Evolutionary conservation across 2,113 vertebrate species (phyloP), one percentile per base, ranked within the genome.

Genomic region (Oncorhynchus masou): DNA sequence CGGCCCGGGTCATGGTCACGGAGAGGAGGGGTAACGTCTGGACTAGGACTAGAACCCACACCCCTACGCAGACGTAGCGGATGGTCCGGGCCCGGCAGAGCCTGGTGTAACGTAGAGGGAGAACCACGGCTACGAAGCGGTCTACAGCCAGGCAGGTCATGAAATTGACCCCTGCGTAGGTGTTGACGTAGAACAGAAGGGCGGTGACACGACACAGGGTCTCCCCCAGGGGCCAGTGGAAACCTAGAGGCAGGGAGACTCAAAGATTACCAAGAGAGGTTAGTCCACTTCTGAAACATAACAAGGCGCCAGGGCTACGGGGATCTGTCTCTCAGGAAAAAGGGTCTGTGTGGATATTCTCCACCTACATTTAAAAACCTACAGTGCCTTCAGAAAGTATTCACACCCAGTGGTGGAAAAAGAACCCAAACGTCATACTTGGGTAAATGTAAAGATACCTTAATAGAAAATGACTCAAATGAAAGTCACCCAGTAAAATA

Each of bases 141-240:
- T 99, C 98, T 0, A 99, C 86, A 24, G 97, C 98, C 71, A 99
- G 88, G 81, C 96, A 98, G 0, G 96, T 98, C 98, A 99, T 99
- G 87, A 99, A 99, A 86, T 97, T 98, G 16, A 99, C 97, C 0
- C 97, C 95, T 0, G 96, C 96, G 0, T 99, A 99, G 12, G 96
- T 97, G 90, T 99, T 99, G 75, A 98, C 94, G 25, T 99, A 99
- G 88, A 98, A 97, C 49, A 97, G 6, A 13, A 99, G 86, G 1
- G 95, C 94, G 0, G 92, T 94, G 71, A 96, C 77, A 74, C 95
- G 95, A 4, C 98, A 99, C 4, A 95, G 0, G 0, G 2, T 69
- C 59, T 98, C 97, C 0, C 96, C 94, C 0, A 99, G 80, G 0
- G 88, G 91, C 98, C 98, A 99, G 90, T 99, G 87, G 78, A 99